Evolutionary conservation across 2,888 invertebrate species (phyloP).

Genomic region (Hypsopygia costalis): DNA sequence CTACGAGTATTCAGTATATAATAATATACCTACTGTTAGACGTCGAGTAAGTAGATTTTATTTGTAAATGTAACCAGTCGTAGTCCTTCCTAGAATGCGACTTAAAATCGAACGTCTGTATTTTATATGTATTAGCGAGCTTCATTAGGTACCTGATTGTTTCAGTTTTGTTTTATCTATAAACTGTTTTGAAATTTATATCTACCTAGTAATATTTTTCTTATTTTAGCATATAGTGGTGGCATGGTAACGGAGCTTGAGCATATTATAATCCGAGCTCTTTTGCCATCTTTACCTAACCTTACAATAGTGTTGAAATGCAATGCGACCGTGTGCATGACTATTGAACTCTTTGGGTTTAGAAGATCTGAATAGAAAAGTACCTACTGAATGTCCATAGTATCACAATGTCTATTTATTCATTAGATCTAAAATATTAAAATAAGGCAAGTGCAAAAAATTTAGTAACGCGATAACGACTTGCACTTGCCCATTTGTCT

Average conservation of each 20-base stretch:
- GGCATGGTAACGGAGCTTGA: conserved; percentile 2
- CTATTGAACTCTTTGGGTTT: too few relatives aligned
- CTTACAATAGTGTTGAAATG: not conserved
- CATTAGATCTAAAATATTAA: too few relatives aligned
- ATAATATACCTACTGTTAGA: too few relatives aligned
- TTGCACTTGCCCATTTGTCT: too few relatives aligned
- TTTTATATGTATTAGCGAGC: conserved; percentile 26
- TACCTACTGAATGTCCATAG: too few relatives aligned
- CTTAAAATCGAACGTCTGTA: not conserved
- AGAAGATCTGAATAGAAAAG: too few relatives aligned
- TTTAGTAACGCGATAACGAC: too few relatives aligned
- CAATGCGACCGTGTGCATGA: conserved; percentile 7
- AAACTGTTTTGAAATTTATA: conserved; percentile 14
- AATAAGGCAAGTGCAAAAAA: too few relatives aligned
- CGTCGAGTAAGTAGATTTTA: not conserved
- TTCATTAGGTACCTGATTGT: conserved; percentile 64
- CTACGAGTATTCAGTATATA: not conserved
- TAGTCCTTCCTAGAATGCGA: conserved; percentile 4
- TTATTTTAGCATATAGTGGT: not conserved
- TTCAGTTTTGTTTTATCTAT: conserved; percentile 36
- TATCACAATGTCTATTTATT: too few relatives aligned
- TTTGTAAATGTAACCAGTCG: not conserved
- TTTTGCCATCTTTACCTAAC: not conserved
- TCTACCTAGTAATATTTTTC: not conserved
- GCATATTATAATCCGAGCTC: too few relatives aligned